Evolutionary conservation across 2,888 invertebrate species (phyloP), one percentile per base, ranked within the genome.

Genomic region (Suillia variegata): DNA sequence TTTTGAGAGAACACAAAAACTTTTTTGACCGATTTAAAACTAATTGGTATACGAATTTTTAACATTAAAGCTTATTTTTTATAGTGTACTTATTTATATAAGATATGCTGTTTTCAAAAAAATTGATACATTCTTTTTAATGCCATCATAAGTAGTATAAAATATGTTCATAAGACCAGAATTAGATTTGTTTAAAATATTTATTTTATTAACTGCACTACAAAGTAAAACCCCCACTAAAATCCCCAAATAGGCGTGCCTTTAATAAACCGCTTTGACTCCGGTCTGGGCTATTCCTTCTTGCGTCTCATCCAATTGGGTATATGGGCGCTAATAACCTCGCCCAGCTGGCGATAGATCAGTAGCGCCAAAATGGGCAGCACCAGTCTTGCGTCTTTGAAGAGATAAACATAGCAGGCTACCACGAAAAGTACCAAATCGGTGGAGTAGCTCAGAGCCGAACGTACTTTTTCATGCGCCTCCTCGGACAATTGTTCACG

Each of bases 361-460:
- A 93, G 87, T 2, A 93, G 83, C 42, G 88, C 84, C 62, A 93
- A 85, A 68, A 93, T 87, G 31, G 93, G 93, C 68, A 93, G 85
- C n/a, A 92, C 91, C 51, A 92, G 84, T 65, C 89, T 84, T 75
- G 92, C 91, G 74, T 91, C 91, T 73, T 90, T 89, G 74, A 92
- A 93, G 58, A 92, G 81, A 80, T 92, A 93, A 33, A 93, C 85
- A 87, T 92, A 93, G 78, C 90, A 88, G 21, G 93, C 93, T 13
- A 92, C 86, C 34, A 88, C 67, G 61, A 93, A 86, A 71, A 93
- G 85, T 45, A 89, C 88, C 60, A 92, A 78, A 78, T 93, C 93
- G 1, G 90, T 90, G 21, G 87, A 82, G 75, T 91, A 92, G 75
- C 89, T 89, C 21, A 92, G 83, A 0, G 86, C 87, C 1, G 89